Conservation (phyloP, 2,113 vertebrate genomes). For the Alces alces region DNA sequence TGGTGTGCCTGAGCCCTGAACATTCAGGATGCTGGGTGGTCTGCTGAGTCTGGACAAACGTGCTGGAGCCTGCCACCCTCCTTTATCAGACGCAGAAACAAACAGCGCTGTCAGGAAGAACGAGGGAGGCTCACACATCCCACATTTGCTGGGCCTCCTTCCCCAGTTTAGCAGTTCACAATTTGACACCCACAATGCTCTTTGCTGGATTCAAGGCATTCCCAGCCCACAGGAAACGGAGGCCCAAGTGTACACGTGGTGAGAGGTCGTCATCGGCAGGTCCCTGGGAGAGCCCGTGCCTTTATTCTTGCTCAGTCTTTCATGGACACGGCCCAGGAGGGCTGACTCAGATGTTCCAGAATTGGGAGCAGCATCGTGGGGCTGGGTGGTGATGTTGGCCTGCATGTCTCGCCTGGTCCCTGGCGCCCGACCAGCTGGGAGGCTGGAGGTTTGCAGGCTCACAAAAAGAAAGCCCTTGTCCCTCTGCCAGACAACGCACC, state of each 20-base stretch:
- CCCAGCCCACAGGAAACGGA: not conserved
- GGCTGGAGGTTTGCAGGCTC: constrained; percentile 60
- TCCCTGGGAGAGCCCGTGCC: not conserved
- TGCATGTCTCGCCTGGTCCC: constrained; percentile 24
- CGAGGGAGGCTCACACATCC: not conserved
- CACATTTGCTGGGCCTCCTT: not conserved
- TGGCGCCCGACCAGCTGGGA: constrained; percentile 49
- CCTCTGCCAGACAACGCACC: constrained; percentile 42
- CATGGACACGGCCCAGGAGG: not conserved
- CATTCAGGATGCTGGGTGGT: constrained; percentile 37
- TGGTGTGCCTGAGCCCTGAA: not conserved
- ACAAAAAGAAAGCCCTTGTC: constrained; percentile 67
- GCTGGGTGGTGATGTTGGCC: constrained; percentile 38
- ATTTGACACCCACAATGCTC: not conserved
- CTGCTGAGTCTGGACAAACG: constrained; percentile 23
- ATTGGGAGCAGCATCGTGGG: not conserved
- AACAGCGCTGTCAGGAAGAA: not conserved
- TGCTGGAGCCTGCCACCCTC: not conserved
- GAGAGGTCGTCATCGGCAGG: constrained; percentile 46
- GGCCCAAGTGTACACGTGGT: not conserved
- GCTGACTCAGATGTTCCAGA: constrained; percentile 20
- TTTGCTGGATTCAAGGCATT: constrained; percentile 31
- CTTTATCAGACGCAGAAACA: not conserved
- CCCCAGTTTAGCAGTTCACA: not conserved
- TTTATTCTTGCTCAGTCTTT: constrained; percentile 39